Evolutionary conservation across 2,113 vertebrate species (phyloP).

Genomic region (Vulpes lagopus): DNA sequence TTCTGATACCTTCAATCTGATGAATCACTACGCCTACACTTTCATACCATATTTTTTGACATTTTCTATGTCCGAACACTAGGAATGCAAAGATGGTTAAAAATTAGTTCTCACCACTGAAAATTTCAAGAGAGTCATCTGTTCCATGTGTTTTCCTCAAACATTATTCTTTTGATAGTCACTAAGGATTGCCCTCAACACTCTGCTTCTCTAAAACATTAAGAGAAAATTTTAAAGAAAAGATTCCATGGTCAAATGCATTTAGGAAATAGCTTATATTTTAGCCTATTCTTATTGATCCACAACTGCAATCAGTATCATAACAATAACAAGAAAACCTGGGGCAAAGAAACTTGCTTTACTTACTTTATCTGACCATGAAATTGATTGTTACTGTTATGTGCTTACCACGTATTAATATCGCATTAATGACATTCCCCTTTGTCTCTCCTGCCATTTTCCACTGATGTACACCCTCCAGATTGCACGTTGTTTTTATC

Average conservation of each 20-base stretch:
- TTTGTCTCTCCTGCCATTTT: neutral
- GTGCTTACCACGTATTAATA: neutral
- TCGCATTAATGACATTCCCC: neutral
- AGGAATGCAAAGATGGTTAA: neutral
- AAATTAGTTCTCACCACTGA: neutral
- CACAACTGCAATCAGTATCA: neutral
- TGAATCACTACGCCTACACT: neutral
- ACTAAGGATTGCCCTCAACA: neutral
- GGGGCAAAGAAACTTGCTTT: neutral
- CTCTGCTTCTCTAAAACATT: neutral
- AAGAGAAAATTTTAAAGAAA: neutral
- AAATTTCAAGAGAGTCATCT: neutral
- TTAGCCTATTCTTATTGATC: neutral
- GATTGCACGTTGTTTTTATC: neutral
- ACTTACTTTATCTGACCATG: neutral
- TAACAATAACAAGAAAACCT: neutral
- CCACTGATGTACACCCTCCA: neutral
- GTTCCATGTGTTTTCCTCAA: neutral
- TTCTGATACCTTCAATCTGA: neutral
- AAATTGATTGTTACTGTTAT: neutral
- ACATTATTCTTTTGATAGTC: neutral
- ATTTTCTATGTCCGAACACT: neutral
- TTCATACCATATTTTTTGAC: neutral
- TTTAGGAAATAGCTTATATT: neutral
- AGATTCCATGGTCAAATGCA: neutral